Conservation (phyloP, 2,113 vertebrate species). For the Alethe castanea region DNA sequence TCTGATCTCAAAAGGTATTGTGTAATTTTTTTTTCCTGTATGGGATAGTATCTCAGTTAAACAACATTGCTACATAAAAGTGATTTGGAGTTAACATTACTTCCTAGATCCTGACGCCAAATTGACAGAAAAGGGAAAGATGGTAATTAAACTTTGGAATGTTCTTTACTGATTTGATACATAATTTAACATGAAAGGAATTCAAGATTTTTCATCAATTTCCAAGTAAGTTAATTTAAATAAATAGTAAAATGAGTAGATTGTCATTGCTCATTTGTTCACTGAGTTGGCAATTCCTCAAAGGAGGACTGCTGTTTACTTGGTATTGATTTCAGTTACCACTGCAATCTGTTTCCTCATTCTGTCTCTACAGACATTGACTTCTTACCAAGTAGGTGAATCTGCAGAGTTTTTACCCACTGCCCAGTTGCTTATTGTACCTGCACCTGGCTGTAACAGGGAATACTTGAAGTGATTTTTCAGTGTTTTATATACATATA, state of each 20-base stretch:
- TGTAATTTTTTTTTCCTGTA: neutral
- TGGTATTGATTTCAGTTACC: neutral
- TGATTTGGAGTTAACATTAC: neutral
- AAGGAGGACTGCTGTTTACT: neutral
- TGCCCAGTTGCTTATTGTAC: neutral
- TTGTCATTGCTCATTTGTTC: neutral
- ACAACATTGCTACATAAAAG: neutral
- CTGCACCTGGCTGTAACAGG: neutral
- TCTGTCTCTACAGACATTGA: neutral
- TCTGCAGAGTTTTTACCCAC: neutral
- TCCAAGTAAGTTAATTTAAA: neutral
- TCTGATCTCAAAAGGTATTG: neutral
- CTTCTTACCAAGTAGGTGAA: neutral
- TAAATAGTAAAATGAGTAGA: neutral
- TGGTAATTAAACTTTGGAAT: neutral
- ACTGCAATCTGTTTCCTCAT: neutral
- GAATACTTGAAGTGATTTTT: neutral
- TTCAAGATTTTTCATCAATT: neutral
- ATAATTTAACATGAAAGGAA: neutral
- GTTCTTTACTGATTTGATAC: neutral
- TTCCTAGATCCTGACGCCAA: neutral
- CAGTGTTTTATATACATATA: neutral
- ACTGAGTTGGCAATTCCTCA: neutral
- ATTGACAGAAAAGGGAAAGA: neutral
- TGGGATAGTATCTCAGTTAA: neutral